phyloP scores from a whole-genome alignment of 1,140 invertebrate genomes.

The Bombyx mandarina region DNA sequence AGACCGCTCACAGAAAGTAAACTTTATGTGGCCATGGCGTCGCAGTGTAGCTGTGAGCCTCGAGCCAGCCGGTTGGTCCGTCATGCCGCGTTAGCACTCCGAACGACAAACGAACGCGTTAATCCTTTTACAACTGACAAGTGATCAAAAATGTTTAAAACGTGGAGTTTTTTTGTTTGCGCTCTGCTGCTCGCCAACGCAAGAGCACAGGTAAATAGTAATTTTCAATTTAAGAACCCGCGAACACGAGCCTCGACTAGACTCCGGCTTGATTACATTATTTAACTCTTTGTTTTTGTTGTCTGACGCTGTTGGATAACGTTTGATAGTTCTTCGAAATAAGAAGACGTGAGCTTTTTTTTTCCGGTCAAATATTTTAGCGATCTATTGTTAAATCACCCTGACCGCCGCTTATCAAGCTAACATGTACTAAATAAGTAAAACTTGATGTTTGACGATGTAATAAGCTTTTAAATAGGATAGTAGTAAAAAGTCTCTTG shows the following conservation, averaged over 20 bases:
- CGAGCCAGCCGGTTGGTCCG: conserved; percentile 35
- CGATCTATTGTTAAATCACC: too few relatives aligned
- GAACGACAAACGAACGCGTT: conserved; percentile 19
- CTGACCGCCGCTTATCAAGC: too few relatives aligned
- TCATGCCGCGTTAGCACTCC: conserved; percentile 40
- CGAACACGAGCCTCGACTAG: background rate
- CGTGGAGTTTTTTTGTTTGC: conserved; percentile 33
- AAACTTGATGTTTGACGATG: too few relatives aligned
- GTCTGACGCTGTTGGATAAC: background rate
- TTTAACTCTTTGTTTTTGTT: conserved; percentile 1
- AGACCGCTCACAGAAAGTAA: conserved; percentile 55
- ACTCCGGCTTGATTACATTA: conserved; percentile 1
- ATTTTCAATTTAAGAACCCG: too few relatives aligned
- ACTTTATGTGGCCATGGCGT: conserved; percentile 32
- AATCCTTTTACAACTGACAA: conserved; percentile 29
- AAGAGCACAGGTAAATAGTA: conserved; percentile 37
- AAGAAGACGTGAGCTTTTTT: too few relatives aligned
- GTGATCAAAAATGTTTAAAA: conserved; percentile 41
- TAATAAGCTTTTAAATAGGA: too few relatives aligned
- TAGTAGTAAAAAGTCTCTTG: too few relatives aligned
- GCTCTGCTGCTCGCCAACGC: conserved; percentile 29
- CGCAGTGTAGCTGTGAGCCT: conserved; percentile 47
- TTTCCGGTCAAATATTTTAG: too few relatives aligned
- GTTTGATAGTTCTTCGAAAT: too few relatives aligned
- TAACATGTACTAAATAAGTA: too few relatives aligned